Evolutionary conservation across 1,140 invertebrate genomes (phyloP), one percentile per base, ranked within the genome.

Genomic region (Pseudomyrmex gracilis): DNA sequence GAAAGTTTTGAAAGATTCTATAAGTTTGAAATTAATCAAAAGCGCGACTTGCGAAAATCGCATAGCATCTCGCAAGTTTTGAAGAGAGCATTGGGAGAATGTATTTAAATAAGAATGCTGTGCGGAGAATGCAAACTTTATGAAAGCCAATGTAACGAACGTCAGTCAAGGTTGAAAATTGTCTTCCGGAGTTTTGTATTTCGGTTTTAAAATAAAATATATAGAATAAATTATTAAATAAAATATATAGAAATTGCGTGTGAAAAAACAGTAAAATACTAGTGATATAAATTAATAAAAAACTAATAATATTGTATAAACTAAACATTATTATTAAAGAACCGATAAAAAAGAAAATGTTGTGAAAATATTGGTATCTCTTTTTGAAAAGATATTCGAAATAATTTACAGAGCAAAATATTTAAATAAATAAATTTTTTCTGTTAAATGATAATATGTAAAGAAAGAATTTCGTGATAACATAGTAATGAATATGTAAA

Each of bases 151-250:
- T 67, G 34, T 34, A 8, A 10, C 17, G 9, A 45, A 7, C 47
- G 17, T 55, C 17, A n/a, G 20, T 45, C 58, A 74, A 77, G 17
- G 7, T 45, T 77, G 17, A 77, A 67, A 57, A 68, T 55, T 45
- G 13, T 68, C 49, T 43, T 74, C 10, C n/a, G 60, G 47, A 34
- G 22, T 76, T 53, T 66, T n/a, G 58, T 22, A 53, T 57, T 20
- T 77, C 24, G 15, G 4, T 64, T n/a, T n/a, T n/a, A n/a, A n/a
- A n/a, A n/a, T 22, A 24, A 17, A 17, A 47, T n/a, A 51, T 4
- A 20, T 10, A 43, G 1, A 76, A 15, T n/a, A n/a, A n/a, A n/a
- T n/a, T n/a, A n/a, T n/a, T n/a, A n/a, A n/a, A n/a, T 22, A 24
- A 17, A 17, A 47, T n/a, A 51, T 4, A 20, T 10, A 43, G 1